Evolutionary conservation across 2,113 vertebrate genomes (phyloP).

Genomic region (Nipponia nippon): DNA sequence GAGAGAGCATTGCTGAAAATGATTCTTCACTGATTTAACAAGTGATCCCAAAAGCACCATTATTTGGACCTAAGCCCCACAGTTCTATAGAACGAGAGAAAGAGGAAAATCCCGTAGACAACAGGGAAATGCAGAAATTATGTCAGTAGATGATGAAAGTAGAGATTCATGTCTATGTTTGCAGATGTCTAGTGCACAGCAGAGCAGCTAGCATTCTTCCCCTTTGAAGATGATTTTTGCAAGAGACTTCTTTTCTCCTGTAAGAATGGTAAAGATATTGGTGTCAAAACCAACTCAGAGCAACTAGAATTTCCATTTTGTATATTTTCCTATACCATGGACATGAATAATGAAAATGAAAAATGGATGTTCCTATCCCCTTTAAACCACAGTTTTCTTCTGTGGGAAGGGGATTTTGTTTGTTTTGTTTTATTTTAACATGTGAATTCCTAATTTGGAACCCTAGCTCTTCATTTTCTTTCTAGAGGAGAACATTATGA

Average conservation of each 20-base stretch:
- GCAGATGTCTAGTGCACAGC: neutral
- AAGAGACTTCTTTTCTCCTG: neutral
- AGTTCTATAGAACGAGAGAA: neutral
- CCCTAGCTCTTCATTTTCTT: neutral
- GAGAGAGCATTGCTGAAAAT: neutral
- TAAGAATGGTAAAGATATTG: neutral
- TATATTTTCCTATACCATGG: neutral
- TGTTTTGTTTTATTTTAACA: neutral
- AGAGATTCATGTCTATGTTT: neutral
- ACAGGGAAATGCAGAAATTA: neutral
- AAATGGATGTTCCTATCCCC: neutral
- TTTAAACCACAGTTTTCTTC: neutral
- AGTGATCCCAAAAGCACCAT: neutral
- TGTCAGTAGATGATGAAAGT: neutral
- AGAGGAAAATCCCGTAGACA: neutral
- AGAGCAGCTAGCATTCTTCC: neutral
- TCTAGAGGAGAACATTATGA: neutral
- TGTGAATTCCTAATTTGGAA: neutral
- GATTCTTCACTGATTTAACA: neutral
- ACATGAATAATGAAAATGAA: neutral
- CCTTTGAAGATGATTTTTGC: neutral
- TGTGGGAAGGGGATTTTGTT: neutral
- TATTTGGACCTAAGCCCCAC: neutral
- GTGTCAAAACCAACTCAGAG: neutral
- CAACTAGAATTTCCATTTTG: neutral